A percentile compares a stretch with the other conserved stretches of the same genome.
These are phyloP conservation scores for Myotis pilosus DNA, from an alignment of 2,797 vertebrate genomes.

Conservation along the genomic window DNA sequence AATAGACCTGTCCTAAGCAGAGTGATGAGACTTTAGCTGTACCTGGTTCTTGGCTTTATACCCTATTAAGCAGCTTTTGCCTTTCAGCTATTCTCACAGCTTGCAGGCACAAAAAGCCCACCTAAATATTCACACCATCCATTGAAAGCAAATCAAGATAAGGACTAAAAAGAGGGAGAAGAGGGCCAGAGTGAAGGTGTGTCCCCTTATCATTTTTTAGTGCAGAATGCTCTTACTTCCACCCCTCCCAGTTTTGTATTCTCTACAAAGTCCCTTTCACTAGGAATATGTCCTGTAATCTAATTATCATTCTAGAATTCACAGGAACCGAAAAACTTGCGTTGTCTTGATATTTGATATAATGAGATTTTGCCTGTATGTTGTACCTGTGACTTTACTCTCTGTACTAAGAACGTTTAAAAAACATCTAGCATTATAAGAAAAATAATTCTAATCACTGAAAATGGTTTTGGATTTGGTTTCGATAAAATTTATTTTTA, in stretches of 20 bases:
- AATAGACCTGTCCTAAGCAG: not conserved
- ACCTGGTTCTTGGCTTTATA: not conserved
- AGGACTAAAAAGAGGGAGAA: not conserved
- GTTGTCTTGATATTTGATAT: not conserved
- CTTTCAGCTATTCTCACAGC: not conserved
- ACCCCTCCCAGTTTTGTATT: not conserved
- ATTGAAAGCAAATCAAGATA: not conserved
- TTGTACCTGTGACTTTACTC: not conserved
- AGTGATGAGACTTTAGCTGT: not conserved
- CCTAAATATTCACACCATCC: not conserved
- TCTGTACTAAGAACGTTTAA: not conserved
- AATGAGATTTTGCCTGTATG: not conserved
- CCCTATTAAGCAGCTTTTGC: not conserved
- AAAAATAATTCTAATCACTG: not conserved
- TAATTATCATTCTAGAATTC: not conserved
- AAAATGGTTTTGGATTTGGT: constrained; percentile 42
- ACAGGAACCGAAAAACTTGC: not conserved
- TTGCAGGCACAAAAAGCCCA: not conserved
- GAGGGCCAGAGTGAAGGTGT: not conserved
- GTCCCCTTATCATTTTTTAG: not conserved
- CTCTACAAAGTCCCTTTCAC: not conserved
- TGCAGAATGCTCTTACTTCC: not conserved
- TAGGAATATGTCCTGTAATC: not conserved
- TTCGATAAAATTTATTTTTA: constrained; percentile 41
- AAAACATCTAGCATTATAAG: not conserved